Evolutionary conservation across 2,888 invertebrate species (phyloP).

Genomic region (Patella ulyssiponensis): DNA sequence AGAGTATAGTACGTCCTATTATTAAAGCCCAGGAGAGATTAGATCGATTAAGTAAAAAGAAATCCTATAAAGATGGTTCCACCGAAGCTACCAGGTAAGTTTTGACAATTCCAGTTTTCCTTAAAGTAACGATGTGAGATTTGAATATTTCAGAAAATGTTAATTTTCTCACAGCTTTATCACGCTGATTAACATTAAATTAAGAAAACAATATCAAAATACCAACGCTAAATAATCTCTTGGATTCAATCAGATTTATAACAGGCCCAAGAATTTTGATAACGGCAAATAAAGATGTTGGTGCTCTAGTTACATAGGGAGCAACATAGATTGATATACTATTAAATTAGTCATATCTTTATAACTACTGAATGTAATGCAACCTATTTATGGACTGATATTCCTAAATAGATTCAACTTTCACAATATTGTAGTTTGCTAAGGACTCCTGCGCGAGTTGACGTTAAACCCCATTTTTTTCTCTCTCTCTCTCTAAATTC

Average conservation of each 20-base stretch:
- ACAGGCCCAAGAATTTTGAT: not conserved
- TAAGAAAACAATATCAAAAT: not conserved
- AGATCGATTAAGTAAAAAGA: constrained; percentile 68
- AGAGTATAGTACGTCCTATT: constrained; percentile 76
- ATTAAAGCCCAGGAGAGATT: constrained; percentile 76
- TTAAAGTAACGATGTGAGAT: too few relatives aligned
- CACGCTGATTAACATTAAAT: too few relatives aligned
- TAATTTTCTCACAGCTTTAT: not conserved
- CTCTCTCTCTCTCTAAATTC: too few relatives aligned
- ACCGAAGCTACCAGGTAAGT: constrained; percentile 65
- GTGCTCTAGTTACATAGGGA: not conserved
- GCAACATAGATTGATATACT: not conserved
- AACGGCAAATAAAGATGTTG: too few relatives aligned
- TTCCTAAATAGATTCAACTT: too few relatives aligned
- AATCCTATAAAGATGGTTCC: constrained; percentile 65
- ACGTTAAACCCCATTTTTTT: too few relatives aligned
- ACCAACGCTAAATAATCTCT: not conserved
- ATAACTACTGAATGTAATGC: not conserved
- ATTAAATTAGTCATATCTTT: not conserved
- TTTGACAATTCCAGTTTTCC: not conserved
- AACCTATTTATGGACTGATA: too few relatives aligned
- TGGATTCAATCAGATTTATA: not conserved
- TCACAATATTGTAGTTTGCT: too few relatives aligned
- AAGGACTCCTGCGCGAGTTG: too few relatives aligned
- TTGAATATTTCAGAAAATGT: too few relatives aligned